These are phyloP conservation scores for Andricus grossulariae DNA, from an alignment of 1,140 invertebrate species.

Conservation along the genomic window DNA sequence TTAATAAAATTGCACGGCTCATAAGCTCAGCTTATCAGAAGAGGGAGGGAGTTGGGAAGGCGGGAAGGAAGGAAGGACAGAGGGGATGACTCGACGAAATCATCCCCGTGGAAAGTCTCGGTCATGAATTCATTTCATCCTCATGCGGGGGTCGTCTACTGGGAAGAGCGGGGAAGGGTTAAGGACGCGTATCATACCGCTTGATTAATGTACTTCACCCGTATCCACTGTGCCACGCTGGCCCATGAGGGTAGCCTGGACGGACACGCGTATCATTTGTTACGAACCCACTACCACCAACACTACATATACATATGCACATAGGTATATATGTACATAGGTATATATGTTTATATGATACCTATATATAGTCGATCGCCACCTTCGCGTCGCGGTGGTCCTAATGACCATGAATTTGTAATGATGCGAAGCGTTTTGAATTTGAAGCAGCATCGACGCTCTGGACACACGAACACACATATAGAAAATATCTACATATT, in stretches of 20 bases:
- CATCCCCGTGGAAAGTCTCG: conserved; percentile 18
- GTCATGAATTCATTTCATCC: conserved; percentile 47
- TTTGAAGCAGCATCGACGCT: conserved; percentile 4
- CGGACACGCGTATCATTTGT: conserved; percentile 46
- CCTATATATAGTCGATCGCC: no score
- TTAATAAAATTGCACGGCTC: conserved; percentile 42
- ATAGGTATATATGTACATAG: no score
- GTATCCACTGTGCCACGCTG: conserved; percentile 32
- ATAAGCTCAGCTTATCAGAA: conserved; percentile 17
- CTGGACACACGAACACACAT: background rate
- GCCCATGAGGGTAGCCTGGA: conserved; percentile 31
- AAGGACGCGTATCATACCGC: conserved; percentile 55
- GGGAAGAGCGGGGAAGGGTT: conserved; percentile 48
- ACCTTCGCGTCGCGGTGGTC: conserved; percentile 16
- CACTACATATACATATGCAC: background rate
- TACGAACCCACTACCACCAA: conserved; percentile 28
- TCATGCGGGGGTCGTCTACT: conserved; percentile 4
- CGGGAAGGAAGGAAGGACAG: conserved; percentile 23
- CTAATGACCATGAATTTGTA: conserved; percentile 31
- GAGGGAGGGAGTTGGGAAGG: background rate
- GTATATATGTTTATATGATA: no score
- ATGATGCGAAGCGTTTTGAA: conserved; percentile 20
- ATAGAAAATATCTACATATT: background rate
- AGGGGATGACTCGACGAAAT: conserved; percentile 36
- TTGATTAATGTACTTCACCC: conserved; percentile 61